Conservation (phyloP, 1,140 invertebrate genomes). For the Amphibalanus amphitrite region DNA sequence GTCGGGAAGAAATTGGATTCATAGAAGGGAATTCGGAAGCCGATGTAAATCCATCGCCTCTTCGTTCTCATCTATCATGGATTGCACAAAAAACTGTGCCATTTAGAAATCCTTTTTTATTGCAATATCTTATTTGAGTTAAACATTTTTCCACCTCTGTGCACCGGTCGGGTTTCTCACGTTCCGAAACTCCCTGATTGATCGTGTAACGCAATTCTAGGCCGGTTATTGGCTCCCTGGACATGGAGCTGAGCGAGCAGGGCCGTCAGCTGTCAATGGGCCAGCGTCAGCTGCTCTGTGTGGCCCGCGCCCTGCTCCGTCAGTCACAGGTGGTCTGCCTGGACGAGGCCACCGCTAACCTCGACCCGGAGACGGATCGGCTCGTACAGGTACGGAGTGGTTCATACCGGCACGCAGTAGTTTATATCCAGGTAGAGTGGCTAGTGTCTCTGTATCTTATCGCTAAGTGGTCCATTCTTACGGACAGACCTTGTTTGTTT, state of each 20-base stretch:
- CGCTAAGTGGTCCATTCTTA: too few relatives aligned
- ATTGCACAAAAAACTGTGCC: too few relatives aligned
- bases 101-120: too few relatives aligned
- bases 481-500: too few relatives aligned
- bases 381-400: conserved; percentile 34
- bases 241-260: conserved; percentile 38
- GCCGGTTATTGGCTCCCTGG: conserved; percentile 41
- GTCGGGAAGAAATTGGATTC: too few relatives aligned
- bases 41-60: too few relatives aligned
- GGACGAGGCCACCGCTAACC: conserved; percentile 88
- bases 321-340: conserved; percentile 61
- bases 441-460: too few relatives aligned
- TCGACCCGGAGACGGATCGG: conserved; percentile 75
- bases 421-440: too few relatives aligned
- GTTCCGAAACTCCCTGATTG: conserved; percentile 7
- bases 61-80: too few relatives aligned
- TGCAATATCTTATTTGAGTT: neutral
- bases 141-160: conserved; percentile 5
- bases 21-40: too few relatives aligned
- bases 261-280: conserved; percentile 58
- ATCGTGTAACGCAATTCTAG: conserved; percentile 10
- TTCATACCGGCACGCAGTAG: too few relatives aligned
- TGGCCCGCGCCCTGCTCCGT: conserved; percentile 58
- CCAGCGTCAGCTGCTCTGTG: conserved; percentile 70
- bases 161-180: conserved; percentile 9